Conservation (phyloP, 1,140 invertebrate species). For the Microvelia longipes region DNA sequence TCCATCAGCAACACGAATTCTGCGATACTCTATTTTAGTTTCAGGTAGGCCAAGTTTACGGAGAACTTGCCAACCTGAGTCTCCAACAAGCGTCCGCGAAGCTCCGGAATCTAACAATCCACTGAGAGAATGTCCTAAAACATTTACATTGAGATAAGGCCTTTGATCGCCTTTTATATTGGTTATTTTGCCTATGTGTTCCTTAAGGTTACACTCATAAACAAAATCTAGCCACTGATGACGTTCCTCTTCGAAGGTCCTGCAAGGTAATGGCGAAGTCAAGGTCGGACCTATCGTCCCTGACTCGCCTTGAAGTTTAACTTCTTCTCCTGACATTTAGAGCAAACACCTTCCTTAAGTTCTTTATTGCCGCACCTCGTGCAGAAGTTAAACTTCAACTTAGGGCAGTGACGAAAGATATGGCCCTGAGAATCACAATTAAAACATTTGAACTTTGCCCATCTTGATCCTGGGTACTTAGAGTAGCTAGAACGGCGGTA, state of each 20-base stretch:
- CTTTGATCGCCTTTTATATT: not conserved
- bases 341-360: not conserved
- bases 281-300: not conserved
- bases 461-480: not conserved
- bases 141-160: not conserved
- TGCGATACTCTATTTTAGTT: not conserved
- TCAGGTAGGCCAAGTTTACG: not conserved
- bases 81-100: not conserved
- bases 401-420: not conserved
- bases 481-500: not conserved
- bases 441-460: not conserved
- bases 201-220: not conserved
- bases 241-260: not conserved
- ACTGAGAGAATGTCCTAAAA: not conserved
- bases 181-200: not conserved
- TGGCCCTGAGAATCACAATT: not conserved
- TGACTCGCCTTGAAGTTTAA: not conserved
- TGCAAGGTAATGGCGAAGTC: not conserved
- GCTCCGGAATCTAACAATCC: not conserved
- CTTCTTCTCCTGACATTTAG: not conserved
- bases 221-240: not conserved
- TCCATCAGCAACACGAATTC: not conserved
- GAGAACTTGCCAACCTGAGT: not conserved
- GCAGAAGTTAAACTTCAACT: not conserved
- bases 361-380: not conserved